These are phyloP conservation scores for Temnothorax longispinosus DNA, from an alignment of 1,140 invertebrate species.

Conservation along the genomic window DNA sequence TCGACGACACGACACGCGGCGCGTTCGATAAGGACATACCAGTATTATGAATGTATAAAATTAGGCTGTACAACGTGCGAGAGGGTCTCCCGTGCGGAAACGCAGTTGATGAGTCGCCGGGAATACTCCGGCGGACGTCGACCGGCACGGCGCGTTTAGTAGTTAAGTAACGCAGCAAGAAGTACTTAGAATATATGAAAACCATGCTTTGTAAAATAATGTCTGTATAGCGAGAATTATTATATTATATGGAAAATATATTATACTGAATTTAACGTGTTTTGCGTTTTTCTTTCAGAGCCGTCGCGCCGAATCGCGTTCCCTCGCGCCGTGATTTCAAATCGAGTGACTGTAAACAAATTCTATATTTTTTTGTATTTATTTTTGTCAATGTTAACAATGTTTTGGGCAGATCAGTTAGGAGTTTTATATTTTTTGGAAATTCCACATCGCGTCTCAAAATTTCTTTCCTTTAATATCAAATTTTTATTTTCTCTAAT, in stretches of 20 bases:
- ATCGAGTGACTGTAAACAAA: neutral
- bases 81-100: slow-evolving; percentile 31
- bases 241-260: slow-evolving; percentile 87
- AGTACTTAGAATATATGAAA: slow-evolving; percentile 75
- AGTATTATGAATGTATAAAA: slow-evolving; percentile 86
- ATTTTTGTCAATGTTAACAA: neutral
- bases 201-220: slow-evolving; percentile 86
- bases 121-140: slow-evolving; percentile 29
- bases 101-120: slow-evolving; percentile 30
- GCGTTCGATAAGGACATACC: slow-evolving; percentile 82
- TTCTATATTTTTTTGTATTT: neutral
- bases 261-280: slow-evolving; percentile 85
- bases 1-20: slow-evolving; percentile 68
- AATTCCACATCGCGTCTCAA: neutral
- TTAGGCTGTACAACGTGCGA: slow-evolving; percentile 68
- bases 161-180: slow-evolving; percentile 78
- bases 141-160: slow-evolving; percentile 57
- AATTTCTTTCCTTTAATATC: neutral
- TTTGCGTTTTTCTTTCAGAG: neutral
- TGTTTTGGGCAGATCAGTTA: neutral
- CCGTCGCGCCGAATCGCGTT: neutral
- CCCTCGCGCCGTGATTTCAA: neutral
- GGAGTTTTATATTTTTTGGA: neutral
- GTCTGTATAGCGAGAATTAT: slow-evolving; percentile 86
- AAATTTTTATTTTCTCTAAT: neutral